Evolutionary conservation across 2,797 vertebrate species (phyloP).

Genomic region (Aldrovandia affinis): DNA sequence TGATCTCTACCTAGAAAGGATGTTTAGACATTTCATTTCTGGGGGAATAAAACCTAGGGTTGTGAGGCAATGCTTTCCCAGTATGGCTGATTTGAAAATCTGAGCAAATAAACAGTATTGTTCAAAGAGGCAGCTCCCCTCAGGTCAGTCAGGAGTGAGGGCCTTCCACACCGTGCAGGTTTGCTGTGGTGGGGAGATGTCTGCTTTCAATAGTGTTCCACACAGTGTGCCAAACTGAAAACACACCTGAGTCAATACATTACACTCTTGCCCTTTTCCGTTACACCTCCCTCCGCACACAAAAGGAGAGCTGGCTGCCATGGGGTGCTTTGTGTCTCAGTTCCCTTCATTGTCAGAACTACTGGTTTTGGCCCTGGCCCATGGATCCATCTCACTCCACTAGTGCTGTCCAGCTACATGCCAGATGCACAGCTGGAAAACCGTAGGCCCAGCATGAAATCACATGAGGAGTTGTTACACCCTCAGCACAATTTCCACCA

Average conservation of each 20-base stretch:
- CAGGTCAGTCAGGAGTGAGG: constrained; percentile 20
- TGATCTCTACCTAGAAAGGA: constrained; percentile 41
- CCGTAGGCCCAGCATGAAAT: constrained; percentile 57
- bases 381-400: constrained; percentile 62
- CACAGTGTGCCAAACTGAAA: constrained; percentile 68
- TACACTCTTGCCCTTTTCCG: constrained; percentile 26
- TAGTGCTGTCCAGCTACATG: constrained; percentile 59
- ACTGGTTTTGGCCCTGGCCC: constrained; percentile 50
- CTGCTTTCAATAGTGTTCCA: constrained; percentile 69
- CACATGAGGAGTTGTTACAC: no score
- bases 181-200: constrained; percentile 61
- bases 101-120: constrained; percentile 32
- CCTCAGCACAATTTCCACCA: no score
- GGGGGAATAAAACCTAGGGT: neutral
- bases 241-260: constrained; percentile 79
- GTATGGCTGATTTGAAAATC: constrained; percentile 47
- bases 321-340: constrained; percentile 54
- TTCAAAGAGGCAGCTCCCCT: constrained; percentile 47
- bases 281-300: constrained; percentile 36
- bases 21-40: neutral
- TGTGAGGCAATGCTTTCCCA: neutral
- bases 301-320: constrained; percentile 37
- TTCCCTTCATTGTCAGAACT: constrained; percentile 58
- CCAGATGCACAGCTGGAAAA: constrained; percentile 44
- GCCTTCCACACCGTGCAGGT: constrained; percentile 45